Percentiles rank a stretch among this genome's conserved stretches.
phyloP scores from a whole-genome alignment of 2,888 invertebrate genomes.

The Chorisops tibialis region DNA sequence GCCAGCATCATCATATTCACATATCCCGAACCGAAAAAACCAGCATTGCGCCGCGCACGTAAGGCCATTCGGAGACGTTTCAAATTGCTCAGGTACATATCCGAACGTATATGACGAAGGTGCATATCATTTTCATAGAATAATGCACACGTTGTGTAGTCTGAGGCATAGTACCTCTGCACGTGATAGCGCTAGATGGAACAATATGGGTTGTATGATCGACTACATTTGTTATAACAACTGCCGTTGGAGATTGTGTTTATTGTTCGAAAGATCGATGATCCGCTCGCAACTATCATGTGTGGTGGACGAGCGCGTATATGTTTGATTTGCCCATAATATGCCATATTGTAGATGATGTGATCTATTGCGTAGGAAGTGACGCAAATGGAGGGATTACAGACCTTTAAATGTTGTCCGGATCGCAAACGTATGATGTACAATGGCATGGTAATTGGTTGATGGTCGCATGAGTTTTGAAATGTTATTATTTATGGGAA shows the following conservation, averaged over 20 bases:
- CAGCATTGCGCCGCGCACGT: not conserved
- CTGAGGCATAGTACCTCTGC: too few relatives aligned
- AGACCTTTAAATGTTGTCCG: slow-evolving; percentile 22
- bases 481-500: slow-evolving; percentile 4
- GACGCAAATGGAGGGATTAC: slow-evolving; percentile 30
- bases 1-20: slow-evolving; percentile 6
- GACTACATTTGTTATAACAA: too few relatives aligned
- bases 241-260: slow-evolving; percentile 1
- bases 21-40: not conserved
- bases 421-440: slow-evolving; percentile 8
- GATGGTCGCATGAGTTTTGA: slow-evolving; percentile 16
- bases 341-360: slow-evolving; percentile 18
- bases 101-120: slow-evolving; percentile 12
- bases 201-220: too few relatives aligned
- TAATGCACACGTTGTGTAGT: too few relatives aligned
- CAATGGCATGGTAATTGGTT: slow-evolving; percentile 23
- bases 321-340: slow-evolving; percentile 22
- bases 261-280: slow-evolving; percentile 16
- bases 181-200: too few relatives aligned
- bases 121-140: not conserved
- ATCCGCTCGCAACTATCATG: not conserved
- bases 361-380: slow-evolving; percentile 32
- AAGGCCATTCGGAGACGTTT: too few relatives aligned
- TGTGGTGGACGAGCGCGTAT: slow-evolving; percentile 2
- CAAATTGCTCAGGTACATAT: not conserved